Percentiles rank a stretch among this genome's conserved stretches.
Evolutionary conservation across 1,140 invertebrate species (phyloP).

Genomic region (Tenebrio molitor): DNA sequence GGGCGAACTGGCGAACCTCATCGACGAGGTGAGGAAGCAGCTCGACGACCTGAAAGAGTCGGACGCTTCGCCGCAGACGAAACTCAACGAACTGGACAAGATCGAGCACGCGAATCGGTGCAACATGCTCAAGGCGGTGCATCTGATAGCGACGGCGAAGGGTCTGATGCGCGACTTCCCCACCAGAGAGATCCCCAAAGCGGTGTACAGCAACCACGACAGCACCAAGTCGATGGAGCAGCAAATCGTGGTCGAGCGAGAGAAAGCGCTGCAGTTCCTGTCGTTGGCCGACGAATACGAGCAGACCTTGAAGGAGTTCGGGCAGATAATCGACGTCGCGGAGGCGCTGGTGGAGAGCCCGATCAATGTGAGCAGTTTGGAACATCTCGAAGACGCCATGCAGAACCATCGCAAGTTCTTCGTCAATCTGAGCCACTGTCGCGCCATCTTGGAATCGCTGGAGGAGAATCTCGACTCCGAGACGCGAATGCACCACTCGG

Average conservation of each 20-base stretch:
- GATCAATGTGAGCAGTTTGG: conserved; percentile 79
- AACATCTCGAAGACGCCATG: conserved; percentile 87
- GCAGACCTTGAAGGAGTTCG: conserved; percentile 87
- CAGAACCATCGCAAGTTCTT: conserved; percentile 92
- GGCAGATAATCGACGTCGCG: conserved; percentile 85
- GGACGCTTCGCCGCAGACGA: conserved; percentile 72
- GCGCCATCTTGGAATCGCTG: conserved; percentile 85
- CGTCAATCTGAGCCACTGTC: conserved; percentile 87
- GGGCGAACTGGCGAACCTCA: conserved; percentile 68
- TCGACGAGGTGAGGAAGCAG: conserved; percentile 70
- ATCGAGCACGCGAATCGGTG: conserved; percentile 73
- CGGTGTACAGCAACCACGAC: conserved; percentile 75
- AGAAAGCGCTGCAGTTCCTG: conserved; percentile 79
- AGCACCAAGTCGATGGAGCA: conserved; percentile 78
- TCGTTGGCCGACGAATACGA: conserved; percentile 87
- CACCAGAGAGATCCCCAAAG: conserved; percentile 74
- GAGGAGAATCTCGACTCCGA: conserved; percentile 86
- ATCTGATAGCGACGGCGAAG: conserved; percentile 70
- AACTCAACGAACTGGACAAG: conserved; percentile 76
- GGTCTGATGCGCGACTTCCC: conserved; percentile 75
- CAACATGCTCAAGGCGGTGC: conserved; percentile 68
- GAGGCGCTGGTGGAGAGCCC: conserved; percentile 82
- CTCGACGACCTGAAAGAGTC: conserved; percentile 72
- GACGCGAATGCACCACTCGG: conserved; percentile 79
- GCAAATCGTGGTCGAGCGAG: conserved; percentile 77